Percentiles rank a stretch among this genome's conserved stretches.
These are phyloP conservation scores for Cheiracanthium punctorium DNA, from an alignment of 2,888 invertebrate genomes.

Conservation along the genomic window DNA sequence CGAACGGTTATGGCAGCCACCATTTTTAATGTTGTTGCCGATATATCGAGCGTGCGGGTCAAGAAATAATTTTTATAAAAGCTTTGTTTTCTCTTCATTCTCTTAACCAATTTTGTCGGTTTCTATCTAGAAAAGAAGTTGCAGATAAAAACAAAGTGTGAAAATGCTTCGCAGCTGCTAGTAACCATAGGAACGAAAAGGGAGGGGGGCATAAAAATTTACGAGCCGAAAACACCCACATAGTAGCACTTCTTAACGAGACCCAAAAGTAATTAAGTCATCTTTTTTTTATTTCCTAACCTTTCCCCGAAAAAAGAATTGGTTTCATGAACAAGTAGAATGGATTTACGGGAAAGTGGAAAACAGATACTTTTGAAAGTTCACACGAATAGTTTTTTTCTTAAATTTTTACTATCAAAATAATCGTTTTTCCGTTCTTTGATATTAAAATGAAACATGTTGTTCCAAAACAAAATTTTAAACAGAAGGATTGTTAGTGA, in stretches of 20 bases:
- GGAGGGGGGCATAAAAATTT: slow-evolving; percentile 57
- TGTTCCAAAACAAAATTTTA: not conserved
- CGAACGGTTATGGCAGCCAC: slow-evolving; percentile 26
- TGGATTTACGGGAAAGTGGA: not conserved
- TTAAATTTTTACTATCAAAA: not conserved
- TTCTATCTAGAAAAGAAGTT: slow-evolving; percentile 51
- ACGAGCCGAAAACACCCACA: slow-evolving; percentile 26
- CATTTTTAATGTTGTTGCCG: slow-evolving; percentile 53
- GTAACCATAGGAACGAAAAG: slow-evolving; percentile 35
- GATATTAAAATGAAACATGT: not conserved
- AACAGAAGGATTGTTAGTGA: no score
- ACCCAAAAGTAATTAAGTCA: slow-evolving; percentile 62
- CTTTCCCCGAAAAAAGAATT: not conserved
- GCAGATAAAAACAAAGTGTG: slow-evolving; percentile 31
- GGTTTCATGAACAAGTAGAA: not conserved
- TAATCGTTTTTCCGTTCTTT: not conserved
- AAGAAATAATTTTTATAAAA: slow-evolving; percentile 63
- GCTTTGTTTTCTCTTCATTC: slow-evolving; percentile 53
- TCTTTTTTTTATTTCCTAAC: slow-evolving; percentile 34
- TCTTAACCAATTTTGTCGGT: slow-evolving; percentile 43
- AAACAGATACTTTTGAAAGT: not conserved
- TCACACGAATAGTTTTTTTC: not conserved
- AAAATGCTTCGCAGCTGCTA: slow-evolving; percentile 20
- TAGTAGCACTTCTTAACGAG: slow-evolving; percentile 55
- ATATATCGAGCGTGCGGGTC: slow-evolving; percentile 52